Evolutionary conservation across 2,888 invertebrate species (phyloP).

Genomic region (Diogma glabrata): DNA sequence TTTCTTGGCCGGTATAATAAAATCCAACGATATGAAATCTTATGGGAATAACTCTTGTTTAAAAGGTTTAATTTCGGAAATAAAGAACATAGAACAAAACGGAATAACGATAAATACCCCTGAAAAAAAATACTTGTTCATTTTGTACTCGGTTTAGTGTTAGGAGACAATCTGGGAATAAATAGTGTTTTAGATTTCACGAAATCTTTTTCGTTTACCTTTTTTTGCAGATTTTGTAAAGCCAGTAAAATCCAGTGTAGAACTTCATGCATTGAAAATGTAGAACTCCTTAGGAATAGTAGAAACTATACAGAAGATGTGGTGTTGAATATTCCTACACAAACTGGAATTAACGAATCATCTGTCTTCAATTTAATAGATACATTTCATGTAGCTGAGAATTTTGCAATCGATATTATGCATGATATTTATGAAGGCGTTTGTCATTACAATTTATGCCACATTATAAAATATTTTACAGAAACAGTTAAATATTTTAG

Average conservation of each 20-base stretch:
- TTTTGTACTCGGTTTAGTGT: not conserved
- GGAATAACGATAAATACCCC: not conserved
- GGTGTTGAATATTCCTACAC: not conserved
- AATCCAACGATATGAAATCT: no score
- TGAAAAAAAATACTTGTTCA: not conserved
- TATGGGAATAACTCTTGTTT: not conserved
- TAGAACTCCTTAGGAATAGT: not conserved
- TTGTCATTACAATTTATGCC: not conserved
- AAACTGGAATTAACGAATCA: not conserved
- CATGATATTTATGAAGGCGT: constrained; percentile 1
- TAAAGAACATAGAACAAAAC: not conserved
- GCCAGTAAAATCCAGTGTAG: no score
- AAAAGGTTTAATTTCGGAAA: not conserved
- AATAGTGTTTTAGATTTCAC: not conserved
- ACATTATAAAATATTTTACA: not conserved
- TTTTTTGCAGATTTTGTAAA: no score
- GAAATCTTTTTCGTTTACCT: no score
- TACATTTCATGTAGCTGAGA: not conserved
- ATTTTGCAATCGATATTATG: not conserved
- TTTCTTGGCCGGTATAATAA: no score
- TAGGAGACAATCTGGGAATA: not conserved
- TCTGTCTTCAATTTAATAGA: not conserved
- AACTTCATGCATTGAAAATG: no score
- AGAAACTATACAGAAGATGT: no score
- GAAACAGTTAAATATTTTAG: not conserved